These are phyloP conservation scores for Microcaecilia unicolor DNA, from an alignment of 2,797 vertebrate species.

Conservation along the genomic window DNA sequence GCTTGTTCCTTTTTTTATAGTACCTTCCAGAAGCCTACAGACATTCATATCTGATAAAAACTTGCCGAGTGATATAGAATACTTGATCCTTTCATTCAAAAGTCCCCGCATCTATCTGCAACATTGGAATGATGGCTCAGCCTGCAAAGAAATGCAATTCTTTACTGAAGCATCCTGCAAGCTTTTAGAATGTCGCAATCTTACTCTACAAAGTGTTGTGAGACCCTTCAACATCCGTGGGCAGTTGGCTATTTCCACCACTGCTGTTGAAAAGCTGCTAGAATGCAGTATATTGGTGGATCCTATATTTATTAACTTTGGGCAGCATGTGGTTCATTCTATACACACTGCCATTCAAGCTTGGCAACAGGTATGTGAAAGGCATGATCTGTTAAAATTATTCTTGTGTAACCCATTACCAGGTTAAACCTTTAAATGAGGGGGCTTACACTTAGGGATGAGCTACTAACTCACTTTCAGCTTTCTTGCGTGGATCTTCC, in stretches of 20 bases:
- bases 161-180: constrained; percentile 67
- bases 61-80: constrained; percentile 84
- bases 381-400: too few relatives aligned
- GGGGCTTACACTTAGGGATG: too few relatives aligned
- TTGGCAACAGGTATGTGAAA: constrained; percentile 80
- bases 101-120: constrained; percentile 72
- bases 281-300: constrained; percentile 70
- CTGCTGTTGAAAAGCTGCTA: constrained; percentile 37
- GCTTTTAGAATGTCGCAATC: constrained; percentile 83
- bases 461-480: too few relatives aligned
- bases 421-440: too few relatives aligned
- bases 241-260: constrained; percentile 56
- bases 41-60: constrained; percentile 87
- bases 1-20: constrained; percentile 48
- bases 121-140: constrained; percentile 69
- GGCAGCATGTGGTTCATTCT: constrained; percentile 84
- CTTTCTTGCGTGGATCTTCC: too few relatives aligned
- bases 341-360: constrained; percentile 78
- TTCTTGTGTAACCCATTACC: too few relatives aligned
- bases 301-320: constrained; percentile 68
- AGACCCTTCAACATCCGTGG: constrained; percentile 73
- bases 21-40: constrained; percentile 61
- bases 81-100: constrained; percentile 66
- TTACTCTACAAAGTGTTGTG: constrained; percentile 75
- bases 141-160: constrained; percentile 76